Percentiles rank a stretch among this genome's conserved stretches.
Conservation (phyloP, 1,140 invertebrate species). For the fruit fly (Drosophila melanogaster) region DNA sequence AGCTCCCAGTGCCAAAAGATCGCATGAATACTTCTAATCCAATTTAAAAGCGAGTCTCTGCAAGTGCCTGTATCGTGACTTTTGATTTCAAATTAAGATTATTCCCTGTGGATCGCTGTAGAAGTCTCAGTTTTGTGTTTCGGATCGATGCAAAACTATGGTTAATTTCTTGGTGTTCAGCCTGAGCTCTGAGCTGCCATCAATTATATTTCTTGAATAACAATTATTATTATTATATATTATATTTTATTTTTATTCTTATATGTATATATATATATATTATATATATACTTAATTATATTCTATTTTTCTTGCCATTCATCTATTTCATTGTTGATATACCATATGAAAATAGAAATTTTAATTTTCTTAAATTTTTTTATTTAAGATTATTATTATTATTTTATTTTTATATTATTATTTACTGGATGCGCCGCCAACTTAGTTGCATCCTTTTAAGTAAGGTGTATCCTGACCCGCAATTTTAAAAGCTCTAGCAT, state of each 20-base stretch:
- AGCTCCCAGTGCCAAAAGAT: constrained; percentile 47
- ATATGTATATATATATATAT: no score
- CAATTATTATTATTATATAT: not conserved
- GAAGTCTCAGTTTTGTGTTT: constrained; percentile 6
- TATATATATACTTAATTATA: no score
- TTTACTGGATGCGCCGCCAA: not conserved
- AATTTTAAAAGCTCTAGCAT: not conserved
- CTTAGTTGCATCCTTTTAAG: not conserved
- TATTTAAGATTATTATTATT: no score
- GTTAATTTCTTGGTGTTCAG: constrained; percentile 58
- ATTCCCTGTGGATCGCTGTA: constrained; percentile 14
- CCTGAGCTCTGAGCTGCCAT: constrained; percentile 14
- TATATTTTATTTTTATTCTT: no score
- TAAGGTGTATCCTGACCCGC: not conserved
- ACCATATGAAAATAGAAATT: no score
- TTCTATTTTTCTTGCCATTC: no score
- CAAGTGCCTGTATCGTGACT: constrained; percentile 75
- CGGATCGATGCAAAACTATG: constrained; percentile 49
- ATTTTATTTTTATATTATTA: no score
- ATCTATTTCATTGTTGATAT: no score
- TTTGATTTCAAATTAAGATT: constrained; percentile 80
- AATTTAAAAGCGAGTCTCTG: constrained; percentile 51
- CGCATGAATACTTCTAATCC: constrained; percentile 58
- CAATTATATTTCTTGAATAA: constrained; percentile 14
- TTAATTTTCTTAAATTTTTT: no score